Percentiles rank a stretch among this genome's conserved stretches.
Evolutionary conservation across 1,140 invertebrate species (phyloP).

Genomic region (Pseudomyrmex pallidus): DNA sequence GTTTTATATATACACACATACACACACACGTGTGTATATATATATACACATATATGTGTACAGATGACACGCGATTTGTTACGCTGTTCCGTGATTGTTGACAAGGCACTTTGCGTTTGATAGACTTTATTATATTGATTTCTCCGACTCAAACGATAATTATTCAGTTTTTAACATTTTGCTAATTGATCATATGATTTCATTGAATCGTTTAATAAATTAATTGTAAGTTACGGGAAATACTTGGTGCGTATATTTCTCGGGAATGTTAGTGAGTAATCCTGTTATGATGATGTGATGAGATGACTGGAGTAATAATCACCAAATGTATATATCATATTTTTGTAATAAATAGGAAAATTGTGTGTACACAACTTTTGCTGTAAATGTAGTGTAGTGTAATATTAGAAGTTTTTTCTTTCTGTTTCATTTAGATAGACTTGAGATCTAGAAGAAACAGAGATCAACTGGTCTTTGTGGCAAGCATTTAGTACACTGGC

Average conservation of each 20-base stretch:
- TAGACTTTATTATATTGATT: not conserved
- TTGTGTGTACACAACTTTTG: not conserved
- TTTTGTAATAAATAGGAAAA: not conserved
- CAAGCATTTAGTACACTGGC: conserved; percentile 10
- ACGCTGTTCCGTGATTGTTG: not conserved
- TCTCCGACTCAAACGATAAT: not conserved
- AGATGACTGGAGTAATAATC: not conserved
- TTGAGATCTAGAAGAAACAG: not conserved
- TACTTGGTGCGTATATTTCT: not conserved
- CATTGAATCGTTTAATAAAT: not conserved
- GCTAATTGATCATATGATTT: not conserved
- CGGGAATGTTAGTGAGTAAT: conserved; percentile 34
- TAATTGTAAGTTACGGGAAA: not conserved
- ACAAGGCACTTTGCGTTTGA: not conserved
- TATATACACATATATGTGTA: not conserved
- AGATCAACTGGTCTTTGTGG: not conserved
- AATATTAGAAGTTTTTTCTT: not conserved
- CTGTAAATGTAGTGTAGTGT: not conserved
- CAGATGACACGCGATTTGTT: not conserved
- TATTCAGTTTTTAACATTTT: not conserved
- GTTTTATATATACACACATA: not conserved
- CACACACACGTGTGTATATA: not conserved
- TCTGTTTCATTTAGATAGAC: conserved; percentile 14
- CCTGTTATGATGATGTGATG: not conserved
- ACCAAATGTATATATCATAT: not conserved